Evolutionary conservation across 2,797 vertebrate species (phyloP).

Genomic region (Cynopterus sphinx): DNA sequence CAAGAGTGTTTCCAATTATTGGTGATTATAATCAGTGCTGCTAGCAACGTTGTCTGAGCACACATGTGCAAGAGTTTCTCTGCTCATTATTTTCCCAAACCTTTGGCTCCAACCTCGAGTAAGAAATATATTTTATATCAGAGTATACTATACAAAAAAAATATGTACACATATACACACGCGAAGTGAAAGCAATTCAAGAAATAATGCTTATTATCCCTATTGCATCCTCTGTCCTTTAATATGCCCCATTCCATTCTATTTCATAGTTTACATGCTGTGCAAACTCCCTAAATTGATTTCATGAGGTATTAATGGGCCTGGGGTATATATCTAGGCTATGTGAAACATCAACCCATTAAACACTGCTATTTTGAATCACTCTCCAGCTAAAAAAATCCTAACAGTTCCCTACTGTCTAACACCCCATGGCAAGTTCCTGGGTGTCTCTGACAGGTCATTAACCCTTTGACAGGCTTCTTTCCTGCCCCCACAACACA

Average conservation of each 20-base stretch:
- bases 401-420: neutral
- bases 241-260: neutral
- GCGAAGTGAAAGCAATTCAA: neutral
- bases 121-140: neutral
- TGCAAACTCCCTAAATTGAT: neutral
- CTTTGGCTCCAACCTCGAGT: neutral
- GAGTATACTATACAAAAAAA: neutral
- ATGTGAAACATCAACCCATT: neutral
- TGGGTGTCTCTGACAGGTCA: neutral
- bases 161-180: neutral
- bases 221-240: neutral
- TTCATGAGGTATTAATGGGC: neutral
- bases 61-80: neutral
- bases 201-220: neutral
- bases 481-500: neutral
- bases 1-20: neutral
- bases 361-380: neutral
- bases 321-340: neutral
- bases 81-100: neutral
- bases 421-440: neutral
- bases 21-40: neutral
- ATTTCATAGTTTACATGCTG: constrained; percentile 22
- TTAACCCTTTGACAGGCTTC: neutral
- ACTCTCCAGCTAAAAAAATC: neutral
- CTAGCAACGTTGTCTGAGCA: neutral